Evolutionary conservation across 2,113 vertebrate genomes (phyloP), one percentile per base, ranked within the genome.

Genomic region (Lonchura striata): DNA sequence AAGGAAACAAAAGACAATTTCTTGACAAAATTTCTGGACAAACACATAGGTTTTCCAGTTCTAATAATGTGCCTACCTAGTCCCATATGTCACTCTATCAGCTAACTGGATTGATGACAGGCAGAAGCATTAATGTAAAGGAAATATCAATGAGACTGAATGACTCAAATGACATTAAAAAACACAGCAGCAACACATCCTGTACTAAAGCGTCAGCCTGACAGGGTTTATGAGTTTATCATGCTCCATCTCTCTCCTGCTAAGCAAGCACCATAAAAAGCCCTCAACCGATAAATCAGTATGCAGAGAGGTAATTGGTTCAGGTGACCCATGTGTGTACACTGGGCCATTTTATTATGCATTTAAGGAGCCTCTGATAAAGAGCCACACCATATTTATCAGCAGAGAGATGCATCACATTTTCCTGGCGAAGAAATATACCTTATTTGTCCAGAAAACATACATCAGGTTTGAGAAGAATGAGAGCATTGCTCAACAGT

Each of bases 241-340:
- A 94, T 1, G 27, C 84, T 94, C 56, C 7, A 1, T 9, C 56
- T 90, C 60, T 31, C 69, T 68, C 90, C 78, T 86, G 86, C 90
- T 95, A 94, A 89, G 86, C 49, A 94, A 91, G 90, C 35, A 85
- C 71, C 82, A 91, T 95, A 93, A 97, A 97, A 97, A 90, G 54
- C 75, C 23, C 57, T 88, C 94, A 85, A 79, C 24, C 13, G 3
- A 87, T 84, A 82, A 97, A 96, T 90, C 57, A 82, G 39, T 50
- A 53, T 46, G 53, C 54, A 88, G 79, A 94, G 74, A 86, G 15
- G 57, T 75, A 96, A 79, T 47, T 90, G 82, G 52, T 74, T 89
- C 70, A 94, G 93, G 80, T 88, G 57, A 86, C 71, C 66, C 56
- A 41, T 2, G 7, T 54, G 61, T 54, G 82, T 75, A 95, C 61